Base-by-base conservation (phyloP, 92 coral and sea anemone species). In the Phenganax subtilis region DNA sequence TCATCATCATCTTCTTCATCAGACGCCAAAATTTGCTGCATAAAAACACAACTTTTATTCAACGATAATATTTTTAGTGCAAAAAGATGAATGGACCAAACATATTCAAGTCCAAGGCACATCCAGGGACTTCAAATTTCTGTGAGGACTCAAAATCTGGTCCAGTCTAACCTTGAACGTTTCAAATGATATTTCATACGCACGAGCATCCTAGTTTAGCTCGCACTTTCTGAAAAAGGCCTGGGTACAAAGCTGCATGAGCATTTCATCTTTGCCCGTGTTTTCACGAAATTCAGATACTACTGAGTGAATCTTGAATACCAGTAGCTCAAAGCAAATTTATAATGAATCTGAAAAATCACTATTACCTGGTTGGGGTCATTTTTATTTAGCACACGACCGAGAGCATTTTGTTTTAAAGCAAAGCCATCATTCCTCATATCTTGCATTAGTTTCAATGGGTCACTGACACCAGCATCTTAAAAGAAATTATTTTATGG, bases 381-480 rank as follows among this genome's bases (percentile, higher is more conserved):
- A 3, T 80, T 69, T 58, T 90, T 91, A 88, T 93, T 86, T 55
- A 91, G 89, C 8, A 89, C 89, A 59, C 98, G 90, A 20, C 98
- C 98, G 30, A 93, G 88, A 47, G 89, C 98, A 8, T 90, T 84
- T 83, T 92, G 93, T 74, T 93, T 93, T 20, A 93, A 83, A 11
- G 98, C 91, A 10, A 93, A 86, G 53, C 98, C 98, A 51, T 93
- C 97, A 73, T 80, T 89, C 28, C 90, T 93, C 98, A 93, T 93
- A 85, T 93, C 97, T 72, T 93, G 88, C 89, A 93, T 81, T 69
- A 93, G 90, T 79, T 91, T 89, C 75, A 91, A 84, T 14, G 98
- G 98, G 66, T 93, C 98, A 12, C 97, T 90, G 28, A 93, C 87
- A 80, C 88, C 94, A 88, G 82, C 69, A 84, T 80, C 81, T 68